Conservation (phyloP, 2,113 vertebrate genomes). For the Calyptomena viridis region DNA sequence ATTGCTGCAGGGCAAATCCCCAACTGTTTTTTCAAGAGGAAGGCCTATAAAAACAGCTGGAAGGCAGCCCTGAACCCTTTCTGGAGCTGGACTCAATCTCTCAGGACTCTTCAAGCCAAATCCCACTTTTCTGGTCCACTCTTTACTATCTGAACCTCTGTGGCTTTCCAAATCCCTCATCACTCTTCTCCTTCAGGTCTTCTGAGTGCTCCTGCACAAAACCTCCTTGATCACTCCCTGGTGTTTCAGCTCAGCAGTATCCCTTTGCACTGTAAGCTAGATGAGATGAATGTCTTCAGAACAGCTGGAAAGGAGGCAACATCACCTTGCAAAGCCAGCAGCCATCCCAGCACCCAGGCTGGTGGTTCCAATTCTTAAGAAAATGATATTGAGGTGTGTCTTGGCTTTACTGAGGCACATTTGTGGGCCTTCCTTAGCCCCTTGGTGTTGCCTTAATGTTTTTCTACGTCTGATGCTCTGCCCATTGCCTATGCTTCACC, state of each 20-base stretch:
- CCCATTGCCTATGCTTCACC: background rate
- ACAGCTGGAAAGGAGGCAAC: background rate
- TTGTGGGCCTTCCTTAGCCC: background rate
- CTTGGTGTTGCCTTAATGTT: background rate
- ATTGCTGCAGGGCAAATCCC: background rate
- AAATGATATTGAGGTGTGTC: background rate
- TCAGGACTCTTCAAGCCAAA: background rate
- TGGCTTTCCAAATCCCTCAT: background rate
- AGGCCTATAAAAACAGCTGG: background rate
- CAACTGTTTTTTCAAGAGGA: background rate
- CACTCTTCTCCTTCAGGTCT: background rate
- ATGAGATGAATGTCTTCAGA: rapidly evolving
- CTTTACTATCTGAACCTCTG: background rate
- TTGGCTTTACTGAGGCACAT: background rate
- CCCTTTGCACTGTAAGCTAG: background rate
- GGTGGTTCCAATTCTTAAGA: background rate
- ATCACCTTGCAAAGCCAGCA: background rate
- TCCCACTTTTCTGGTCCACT: background rate
- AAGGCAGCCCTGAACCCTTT: background rate
- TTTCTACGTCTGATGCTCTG: background rate
- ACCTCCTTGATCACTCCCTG: rapidly evolving
- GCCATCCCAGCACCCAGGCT: background rate
- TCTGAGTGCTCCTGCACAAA: background rate
- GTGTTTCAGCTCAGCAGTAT: background rate
- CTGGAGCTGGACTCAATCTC: background rate